Base-by-base conservation (phyloP, 2,888 invertebrate genomes). In the Drosophila diplacantha region DNA sequence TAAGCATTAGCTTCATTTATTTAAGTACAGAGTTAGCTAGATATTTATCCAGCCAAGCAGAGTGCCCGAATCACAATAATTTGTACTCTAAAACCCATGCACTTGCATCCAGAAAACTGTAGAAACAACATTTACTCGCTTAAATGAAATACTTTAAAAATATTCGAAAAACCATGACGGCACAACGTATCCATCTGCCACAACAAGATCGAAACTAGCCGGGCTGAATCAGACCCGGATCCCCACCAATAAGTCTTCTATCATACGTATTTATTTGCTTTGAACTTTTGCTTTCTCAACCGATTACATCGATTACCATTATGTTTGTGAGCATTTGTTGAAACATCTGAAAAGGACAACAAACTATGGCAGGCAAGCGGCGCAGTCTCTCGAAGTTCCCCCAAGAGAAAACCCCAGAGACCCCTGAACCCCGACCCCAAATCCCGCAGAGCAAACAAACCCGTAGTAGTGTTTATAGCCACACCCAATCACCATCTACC, bases 331-430 rank as follows among this genome's bases (percentile, higher is more conserved):
- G 63, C 61, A 69, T 52, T 56, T 59, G 43, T 55, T 55, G 41
- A 53, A 56, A 39, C 52, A 61, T 44, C 65, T 41, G 60, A 72
- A 71, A 83, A 84, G 84, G 84, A 81, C 81, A 81, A 84, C 84
- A 84, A 84, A 81, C 84, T 84, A 72, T 75, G 73, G 73, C 69
- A 80, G 80, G 59, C 84, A 67, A 79, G 76, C 74, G 69, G 71
- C 69, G 71, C 52, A 62, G 43, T 44, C 14, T 11, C 31, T 37
- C 69, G 64, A 44, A 62, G 41, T 38, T 8, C 9, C 24, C 43
- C 35, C 14, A 1, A 14, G 22, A 20, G 24, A 57, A 31, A 18
- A 0, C 20, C 50, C 65, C 16, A 12, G 32, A 44, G 6, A n/a
- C 34, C 31, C 55, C 20, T 46, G 18, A 57, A 39, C 5, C 37